These are phyloP conservation scores for Neodon shergylaensis DNA, from an alignment of 2,113 vertebrate genomes.

Conservation along the genomic window DNA sequence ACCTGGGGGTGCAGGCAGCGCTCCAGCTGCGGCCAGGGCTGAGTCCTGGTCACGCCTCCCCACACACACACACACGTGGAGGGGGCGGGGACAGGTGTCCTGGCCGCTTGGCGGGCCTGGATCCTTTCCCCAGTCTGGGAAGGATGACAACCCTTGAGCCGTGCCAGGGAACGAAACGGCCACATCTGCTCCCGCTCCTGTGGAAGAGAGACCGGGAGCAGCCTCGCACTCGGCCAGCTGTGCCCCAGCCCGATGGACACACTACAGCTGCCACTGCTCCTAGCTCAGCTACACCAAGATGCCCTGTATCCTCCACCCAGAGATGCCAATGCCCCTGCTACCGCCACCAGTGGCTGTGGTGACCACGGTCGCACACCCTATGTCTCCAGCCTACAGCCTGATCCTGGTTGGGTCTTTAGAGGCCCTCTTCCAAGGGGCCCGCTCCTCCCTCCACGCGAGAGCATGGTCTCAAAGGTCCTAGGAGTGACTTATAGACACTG, in stretches of 20 bases:
- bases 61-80: neutral
- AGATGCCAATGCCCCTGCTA: too few species aligned
- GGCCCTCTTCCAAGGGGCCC: rapidly evolving
- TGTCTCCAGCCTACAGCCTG: neutral
- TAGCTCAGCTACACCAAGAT: too few species aligned
- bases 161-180: neutral
- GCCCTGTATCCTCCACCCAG: too few species aligned
- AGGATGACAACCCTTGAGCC: neutral
- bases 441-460: neutral
- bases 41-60: neutral
- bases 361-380: rapidly evolving
- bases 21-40: rapidly evolving
- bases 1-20: neutral
- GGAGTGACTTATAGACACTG: neutral
- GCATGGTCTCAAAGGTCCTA: neutral
- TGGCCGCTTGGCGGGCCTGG: neutral
- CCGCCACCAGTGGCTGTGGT: too few species aligned
- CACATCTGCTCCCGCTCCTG: neutral
- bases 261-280: too few species aligned
- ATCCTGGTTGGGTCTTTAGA: neutral
- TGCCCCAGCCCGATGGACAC: neutral
- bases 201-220: neutral
- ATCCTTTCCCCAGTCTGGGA: neutral
- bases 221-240: neutral
- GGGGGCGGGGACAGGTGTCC: neutral